A percentile compares a stretch with the other conserved stretches of the same genome.
Evolutionary conservation across 1,140 invertebrate genomes (phyloP).

Genomic region (Sesamia nonagrioides): DNA sequence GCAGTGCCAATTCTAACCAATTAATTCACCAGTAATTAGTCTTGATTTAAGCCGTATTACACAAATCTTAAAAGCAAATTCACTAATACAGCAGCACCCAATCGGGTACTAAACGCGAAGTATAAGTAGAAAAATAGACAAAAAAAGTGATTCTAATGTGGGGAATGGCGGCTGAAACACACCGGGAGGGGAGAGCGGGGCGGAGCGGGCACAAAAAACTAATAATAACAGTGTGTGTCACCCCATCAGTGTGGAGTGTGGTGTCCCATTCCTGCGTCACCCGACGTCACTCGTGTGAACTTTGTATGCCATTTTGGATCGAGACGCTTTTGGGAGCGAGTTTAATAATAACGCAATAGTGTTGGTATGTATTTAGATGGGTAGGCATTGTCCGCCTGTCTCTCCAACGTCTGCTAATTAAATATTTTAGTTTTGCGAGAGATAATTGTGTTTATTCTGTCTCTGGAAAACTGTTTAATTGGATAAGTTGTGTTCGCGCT

Average conservation of each 20-base stretch:
- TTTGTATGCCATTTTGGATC: constrained; percentile 75
- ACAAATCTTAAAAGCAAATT: constrained; percentile 1
- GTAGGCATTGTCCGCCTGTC: constrained; percentile 24
- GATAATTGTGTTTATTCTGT: constrained; percentile 26
- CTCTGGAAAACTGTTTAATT: constrained; percentile 28
- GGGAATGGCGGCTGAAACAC: constrained; percentile 74
- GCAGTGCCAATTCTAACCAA: constrained; percentile 17
- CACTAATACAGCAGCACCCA: constrained; percentile 23
- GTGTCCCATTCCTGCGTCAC: constrained; percentile 70
- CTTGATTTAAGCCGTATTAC: background rate
- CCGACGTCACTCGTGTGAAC: constrained; percentile 71
- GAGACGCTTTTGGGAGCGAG: constrained; percentile 51
- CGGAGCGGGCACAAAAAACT: constrained; percentile 83
- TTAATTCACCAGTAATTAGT: background rate
- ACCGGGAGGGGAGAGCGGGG: constrained; percentile 62
- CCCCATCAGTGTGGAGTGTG: constrained; percentile 72
- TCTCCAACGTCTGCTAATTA: constrained; percentile 31
- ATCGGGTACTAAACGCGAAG: constrained; percentile 54
- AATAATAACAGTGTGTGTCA: constrained; percentile 86
- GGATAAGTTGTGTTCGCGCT: constrained; percentile 23
- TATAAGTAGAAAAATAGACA: constrained; percentile 70
- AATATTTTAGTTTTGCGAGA: constrained; percentile 30
- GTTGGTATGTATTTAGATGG: constrained; percentile 24
- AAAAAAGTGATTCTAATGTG: constrained; percentile 74
- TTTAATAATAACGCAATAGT: constrained; percentile 45